phyloP scores from a whole-genome alignment of 2,797 vertebrate species.

The Muraenolepis orangiensis region DNA sequence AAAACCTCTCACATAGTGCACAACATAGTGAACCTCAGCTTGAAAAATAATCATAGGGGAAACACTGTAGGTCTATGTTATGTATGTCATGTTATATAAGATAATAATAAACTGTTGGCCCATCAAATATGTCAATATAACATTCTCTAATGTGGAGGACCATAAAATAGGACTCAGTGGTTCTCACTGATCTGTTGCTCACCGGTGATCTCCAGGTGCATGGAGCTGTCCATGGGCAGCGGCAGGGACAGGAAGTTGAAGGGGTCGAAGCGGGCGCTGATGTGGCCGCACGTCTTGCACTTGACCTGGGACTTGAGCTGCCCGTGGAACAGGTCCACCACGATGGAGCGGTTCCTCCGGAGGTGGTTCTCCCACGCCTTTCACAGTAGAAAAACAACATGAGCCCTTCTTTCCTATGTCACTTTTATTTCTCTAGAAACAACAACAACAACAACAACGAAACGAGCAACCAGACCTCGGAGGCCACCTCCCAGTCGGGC shows the following conservation, averaged over 20 bases:
- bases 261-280: conserved; percentile 96
- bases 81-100: no score
- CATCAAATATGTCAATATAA: not conserved
- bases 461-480: conserved; percentile 78
- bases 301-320: conserved; percentile 98
- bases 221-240: conserved; percentile 98
- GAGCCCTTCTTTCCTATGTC: not conserved
- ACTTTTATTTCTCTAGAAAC: not conserved
- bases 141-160: not conserved
- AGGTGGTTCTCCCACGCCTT: conserved; percentile 99
- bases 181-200: conserved; percentile 34
- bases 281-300: conserved; percentile 97
- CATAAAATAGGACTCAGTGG: not conserved
- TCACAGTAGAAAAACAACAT: conserved; percentile 12
- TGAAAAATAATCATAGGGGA: no score
- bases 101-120: not conserved
- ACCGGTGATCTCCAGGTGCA: conserved; percentile 99
- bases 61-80: not conserved
- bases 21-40: no score
- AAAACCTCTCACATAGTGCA: no score
- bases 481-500: conserved; percentile 96
- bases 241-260: conserved; percentile 98
- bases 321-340: conserved; percentile 97
- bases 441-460: not conserved
- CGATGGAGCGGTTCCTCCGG: conserved; percentile 94